phyloP scores from a whole-genome alignment of 2,888 invertebrate species.

The Lasioglossum oenotherae region DNA sequence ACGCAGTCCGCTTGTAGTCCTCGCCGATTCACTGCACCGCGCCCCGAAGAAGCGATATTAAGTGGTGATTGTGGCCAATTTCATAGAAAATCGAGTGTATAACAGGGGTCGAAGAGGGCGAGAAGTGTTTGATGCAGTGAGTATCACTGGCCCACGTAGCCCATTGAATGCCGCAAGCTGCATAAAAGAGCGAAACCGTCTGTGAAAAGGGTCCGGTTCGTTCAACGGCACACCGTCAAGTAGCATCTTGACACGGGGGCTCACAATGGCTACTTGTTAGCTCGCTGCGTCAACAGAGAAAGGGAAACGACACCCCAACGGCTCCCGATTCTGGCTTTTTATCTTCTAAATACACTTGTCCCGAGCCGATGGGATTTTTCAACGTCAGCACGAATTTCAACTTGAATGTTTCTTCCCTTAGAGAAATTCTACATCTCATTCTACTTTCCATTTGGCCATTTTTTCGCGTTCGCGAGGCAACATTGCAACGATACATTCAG shows the following conservation, averaged over 20 bases:
- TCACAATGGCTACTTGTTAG: slow-evolving; percentile 81
- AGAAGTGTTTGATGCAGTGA: slow-evolving; percentile 10
- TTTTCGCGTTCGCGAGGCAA: too few species aligned
- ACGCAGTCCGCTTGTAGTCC: neutral
- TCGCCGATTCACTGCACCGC: neutral
- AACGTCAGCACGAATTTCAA: neutral
- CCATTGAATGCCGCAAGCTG: slow-evolving; percentile 27
- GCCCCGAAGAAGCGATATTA: neutral
- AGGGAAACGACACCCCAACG: slow-evolving; percentile 56
- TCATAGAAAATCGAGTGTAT: slow-evolving; percentile 7
- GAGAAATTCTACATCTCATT: neutral
- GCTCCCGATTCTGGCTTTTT: slow-evolving; percentile 50
- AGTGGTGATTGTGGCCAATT: slow-evolving; percentile 11
- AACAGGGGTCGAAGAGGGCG: neutral
- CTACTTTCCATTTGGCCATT: neutral
- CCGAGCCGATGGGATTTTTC: neutral
- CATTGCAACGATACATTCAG: too few species aligned
- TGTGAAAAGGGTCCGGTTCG: slow-evolving; percentile 59
- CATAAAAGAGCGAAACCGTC: slow-evolving; percentile 51
- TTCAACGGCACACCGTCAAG: slow-evolving; percentile 74
- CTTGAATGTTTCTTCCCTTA: neutral
- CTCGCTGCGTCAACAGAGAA: slow-evolving; percentile 73
- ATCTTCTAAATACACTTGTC: slow-evolving; percentile 49
- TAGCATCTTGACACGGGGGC: slow-evolving; percentile 81
- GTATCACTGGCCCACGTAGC: slow-evolving; percentile 29